These are phyloP conservation scores for Cygnus atratus DNA, from an alignment of 2,113 vertebrate species.

Conservation along the genomic window DNA sequence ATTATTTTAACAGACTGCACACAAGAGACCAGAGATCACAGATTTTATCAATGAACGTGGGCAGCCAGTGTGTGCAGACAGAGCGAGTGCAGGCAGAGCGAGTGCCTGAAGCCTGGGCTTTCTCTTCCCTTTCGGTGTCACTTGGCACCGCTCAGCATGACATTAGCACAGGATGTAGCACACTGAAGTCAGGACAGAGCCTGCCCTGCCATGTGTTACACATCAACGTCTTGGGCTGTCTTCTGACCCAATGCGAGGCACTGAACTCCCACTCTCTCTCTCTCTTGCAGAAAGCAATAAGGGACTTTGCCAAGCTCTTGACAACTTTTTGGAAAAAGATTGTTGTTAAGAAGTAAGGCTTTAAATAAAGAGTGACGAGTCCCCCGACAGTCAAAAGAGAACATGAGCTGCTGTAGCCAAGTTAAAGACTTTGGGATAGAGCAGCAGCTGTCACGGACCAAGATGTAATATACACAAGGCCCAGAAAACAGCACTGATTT, in stretches of 20 bases:
- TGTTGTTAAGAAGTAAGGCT: conserved; percentile 9
- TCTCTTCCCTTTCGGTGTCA: background rate
- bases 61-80: background rate
- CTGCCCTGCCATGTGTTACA: conserved; percentile 14
- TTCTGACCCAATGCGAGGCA: conserved; percentile 24
- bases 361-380: background rate
- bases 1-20: background rate
- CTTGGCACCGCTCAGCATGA: background rate
- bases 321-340: conserved; percentile 62
- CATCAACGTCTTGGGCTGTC: conserved; percentile 45
- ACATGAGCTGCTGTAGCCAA: background rate
- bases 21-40: background rate
- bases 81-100: rapidly evolving
- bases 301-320: conserved; percentile 21
- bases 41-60: background rate
- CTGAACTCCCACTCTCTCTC: conserved; percentile 13
- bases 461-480: background rate
- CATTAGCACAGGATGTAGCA: background rate
- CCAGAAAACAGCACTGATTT: background rate
- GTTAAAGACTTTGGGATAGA: background rate
- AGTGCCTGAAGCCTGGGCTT: background rate
- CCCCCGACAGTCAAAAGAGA: background rate
- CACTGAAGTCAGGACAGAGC: background rate
- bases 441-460: background rate
- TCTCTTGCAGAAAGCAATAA: background rate